Evolutionary conservation across 2,888 invertebrate genomes (phyloP).

Genomic region (Limnephilus auricula): DNA sequence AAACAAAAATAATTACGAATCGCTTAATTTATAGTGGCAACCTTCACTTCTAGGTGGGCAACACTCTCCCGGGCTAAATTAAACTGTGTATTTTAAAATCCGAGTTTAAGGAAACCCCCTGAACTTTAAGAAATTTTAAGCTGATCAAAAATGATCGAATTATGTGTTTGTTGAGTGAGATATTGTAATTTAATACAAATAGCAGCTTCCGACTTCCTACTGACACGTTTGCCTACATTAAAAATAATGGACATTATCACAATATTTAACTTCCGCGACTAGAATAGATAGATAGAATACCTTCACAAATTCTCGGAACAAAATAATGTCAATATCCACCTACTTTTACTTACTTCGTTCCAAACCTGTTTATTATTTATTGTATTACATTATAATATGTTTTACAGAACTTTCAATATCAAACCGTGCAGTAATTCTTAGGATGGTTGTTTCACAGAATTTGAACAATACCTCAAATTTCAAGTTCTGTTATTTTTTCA

Average conservation of each 20-base stretch:
- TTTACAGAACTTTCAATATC: too few relatives aligned
- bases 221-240: not conserved
- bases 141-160: not conserved
- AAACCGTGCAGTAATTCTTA: too few relatives aligned
- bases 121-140: not conserved
- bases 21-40: not conserved
- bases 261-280: not conserved
- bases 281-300: not conserved
- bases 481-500: too few relatives aligned
- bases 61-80: not conserved
- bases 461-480: too few relatives aligned
- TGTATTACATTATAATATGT: too few relatives aligned
- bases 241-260: not conserved
- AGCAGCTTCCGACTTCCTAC: not conserved
- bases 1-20: not conserved
- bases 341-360: too few relatives aligned
- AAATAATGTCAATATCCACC: not conserved
- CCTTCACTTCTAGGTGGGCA: not conserved
- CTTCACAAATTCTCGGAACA: not conserved
- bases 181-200: not conserved
- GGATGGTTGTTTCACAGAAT: too few relatives aligned
- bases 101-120: not conserved
- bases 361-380: too few relatives aligned
- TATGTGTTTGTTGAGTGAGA: not conserved
- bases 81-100: not conserved